Evolutionary conservation across 2,888 invertebrate genomes (phyloP).

Genomic region (Agrochola lychnidis): DNA sequence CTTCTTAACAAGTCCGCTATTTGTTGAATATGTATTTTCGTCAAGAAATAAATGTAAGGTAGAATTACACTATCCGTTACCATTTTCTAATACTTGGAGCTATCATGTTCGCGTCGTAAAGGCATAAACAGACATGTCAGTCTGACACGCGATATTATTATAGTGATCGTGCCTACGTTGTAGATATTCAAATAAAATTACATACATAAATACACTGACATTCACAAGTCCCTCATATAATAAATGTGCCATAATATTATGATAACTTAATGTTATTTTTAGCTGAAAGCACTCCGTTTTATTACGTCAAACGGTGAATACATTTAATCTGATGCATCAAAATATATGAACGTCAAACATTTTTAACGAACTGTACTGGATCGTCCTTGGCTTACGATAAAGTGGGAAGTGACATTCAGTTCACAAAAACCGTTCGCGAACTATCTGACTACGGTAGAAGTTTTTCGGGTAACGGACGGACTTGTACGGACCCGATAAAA

Average conservation of each 20-base stretch:
- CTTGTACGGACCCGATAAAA: background rate
- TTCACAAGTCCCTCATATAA: constrained; percentile 30
- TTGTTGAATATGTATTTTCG: constrained; percentile 16
- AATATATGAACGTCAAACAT: constrained; percentile 21
- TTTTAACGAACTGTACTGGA: constrained; percentile 19
- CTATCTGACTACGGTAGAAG: background rate
- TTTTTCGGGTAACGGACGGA: background rate
- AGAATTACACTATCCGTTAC: constrained; percentile 8
- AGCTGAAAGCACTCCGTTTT: constrained; percentile 54
- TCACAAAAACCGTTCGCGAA: constrained; percentile 17
- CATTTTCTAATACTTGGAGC: constrained; percentile 40
- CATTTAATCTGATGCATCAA: constrained; percentile 43
- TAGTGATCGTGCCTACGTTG: constrained; percentile 22
- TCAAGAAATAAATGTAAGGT: background rate
- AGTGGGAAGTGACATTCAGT: constrained; percentile 7
- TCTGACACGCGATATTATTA: constrained; percentile 47
- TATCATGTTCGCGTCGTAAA: constrained; percentile 35
- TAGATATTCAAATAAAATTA: constrained; percentile 49
- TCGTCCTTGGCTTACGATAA: constrained; percentile 12
- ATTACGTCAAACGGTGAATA: constrained; percentile 46
- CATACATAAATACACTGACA: constrained; percentile 28
- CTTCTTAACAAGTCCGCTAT: background rate
- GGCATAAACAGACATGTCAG: constrained; percentile 40
- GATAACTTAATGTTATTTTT: constrained; percentile 58
- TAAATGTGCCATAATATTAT: constrained; percentile 61